Conservation (phyloP, 2,113 vertebrate species). For the Lophochroa leadbeateri region DNA sequence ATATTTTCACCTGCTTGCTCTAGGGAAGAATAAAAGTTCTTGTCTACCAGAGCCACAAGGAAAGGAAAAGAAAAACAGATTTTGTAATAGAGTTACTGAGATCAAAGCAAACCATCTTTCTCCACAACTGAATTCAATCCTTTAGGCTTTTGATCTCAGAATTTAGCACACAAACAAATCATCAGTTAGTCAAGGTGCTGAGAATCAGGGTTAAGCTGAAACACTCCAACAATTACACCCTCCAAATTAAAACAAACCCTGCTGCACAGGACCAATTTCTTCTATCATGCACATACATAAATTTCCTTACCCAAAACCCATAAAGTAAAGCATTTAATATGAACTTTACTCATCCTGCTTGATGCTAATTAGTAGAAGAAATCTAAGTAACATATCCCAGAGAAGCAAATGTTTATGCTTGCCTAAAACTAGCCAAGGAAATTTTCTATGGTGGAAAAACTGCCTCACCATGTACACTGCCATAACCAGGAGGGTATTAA, state of each 20-base stretch:
- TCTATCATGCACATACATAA: neutral
- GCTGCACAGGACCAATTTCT: neutral
- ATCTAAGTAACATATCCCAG: slow-evolving; percentile 61
- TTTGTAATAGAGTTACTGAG: slow-evolving; percentile 45
- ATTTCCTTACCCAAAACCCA: neutral
- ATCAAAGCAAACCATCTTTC: slow-evolving; percentile 46
- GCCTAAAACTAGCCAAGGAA: slow-evolving; percentile 72
- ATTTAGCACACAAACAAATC: neutral
- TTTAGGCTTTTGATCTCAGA: neutral
- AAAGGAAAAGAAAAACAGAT: slow-evolving; percentile 59
- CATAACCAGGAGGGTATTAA: slow-evolving; percentile 67
- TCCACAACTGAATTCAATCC: neutral
- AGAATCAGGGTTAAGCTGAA: neutral
- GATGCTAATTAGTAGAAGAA: slow-evolving; percentile 67
- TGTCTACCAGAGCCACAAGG: neutral
- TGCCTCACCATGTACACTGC: slow-evolving; percentile 50
- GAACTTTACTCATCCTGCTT: slow-evolving; percentile 50
- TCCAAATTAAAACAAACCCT: neutral
- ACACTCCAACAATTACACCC: neutral
- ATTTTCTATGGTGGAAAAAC: slow-evolving; percentile 77
- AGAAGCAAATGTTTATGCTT: slow-evolving; percentile 72
- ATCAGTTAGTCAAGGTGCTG: neutral
- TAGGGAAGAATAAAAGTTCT: neutral
- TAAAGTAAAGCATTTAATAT: slow-evolving; percentile 17
- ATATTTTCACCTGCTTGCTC: slow-evolving; percentile 32